Percentiles rank a stretch among this genome's conserved stretches.
Evolutionary conservation across 2,888 invertebrate genomes (phyloP).

Genomic region (Cactoblastis cactorum): DNA sequence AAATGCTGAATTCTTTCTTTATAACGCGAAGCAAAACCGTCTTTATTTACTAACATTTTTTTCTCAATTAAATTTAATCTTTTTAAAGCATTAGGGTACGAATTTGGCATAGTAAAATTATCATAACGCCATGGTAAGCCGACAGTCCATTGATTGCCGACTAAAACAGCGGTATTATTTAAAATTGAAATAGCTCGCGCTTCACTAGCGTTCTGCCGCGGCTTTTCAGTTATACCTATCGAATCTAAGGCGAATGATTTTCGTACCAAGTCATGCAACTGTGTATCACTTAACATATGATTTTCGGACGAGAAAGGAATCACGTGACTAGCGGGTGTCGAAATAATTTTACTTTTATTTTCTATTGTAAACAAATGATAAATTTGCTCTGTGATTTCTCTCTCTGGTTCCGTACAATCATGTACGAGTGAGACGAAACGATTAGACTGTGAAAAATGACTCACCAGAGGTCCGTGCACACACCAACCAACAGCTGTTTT

Average conservation of each 20-base stretch:
- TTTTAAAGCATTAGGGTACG: neutral
- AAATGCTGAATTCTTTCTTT: neutral
- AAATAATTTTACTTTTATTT: neutral
- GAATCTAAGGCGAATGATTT: neutral
- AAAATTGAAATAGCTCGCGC: neutral
- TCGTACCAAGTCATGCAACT: neutral
- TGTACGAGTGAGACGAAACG: neutral
- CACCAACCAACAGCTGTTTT: neutral
- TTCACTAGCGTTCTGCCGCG: neutral
- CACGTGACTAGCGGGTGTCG: too few species aligned
- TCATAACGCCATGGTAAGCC: neutral
- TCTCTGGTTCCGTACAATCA: neutral
- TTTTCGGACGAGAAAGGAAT: neutral
- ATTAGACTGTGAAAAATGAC: neutral
- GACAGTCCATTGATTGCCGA: neutral
- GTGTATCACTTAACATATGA: too few species aligned
- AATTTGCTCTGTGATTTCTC: neutral
- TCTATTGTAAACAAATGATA: neutral
- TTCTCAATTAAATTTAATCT: neutral
- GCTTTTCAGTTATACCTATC: neutral
- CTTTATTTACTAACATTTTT: neutral
- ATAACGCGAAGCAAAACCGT: neutral
- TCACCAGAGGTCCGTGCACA: neutral
- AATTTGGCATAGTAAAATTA: neutral
- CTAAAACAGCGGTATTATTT: neutral